Base-by-base conservation (phyloP, 2,797 vertebrate species). In the Halcyon badia region DNA sequence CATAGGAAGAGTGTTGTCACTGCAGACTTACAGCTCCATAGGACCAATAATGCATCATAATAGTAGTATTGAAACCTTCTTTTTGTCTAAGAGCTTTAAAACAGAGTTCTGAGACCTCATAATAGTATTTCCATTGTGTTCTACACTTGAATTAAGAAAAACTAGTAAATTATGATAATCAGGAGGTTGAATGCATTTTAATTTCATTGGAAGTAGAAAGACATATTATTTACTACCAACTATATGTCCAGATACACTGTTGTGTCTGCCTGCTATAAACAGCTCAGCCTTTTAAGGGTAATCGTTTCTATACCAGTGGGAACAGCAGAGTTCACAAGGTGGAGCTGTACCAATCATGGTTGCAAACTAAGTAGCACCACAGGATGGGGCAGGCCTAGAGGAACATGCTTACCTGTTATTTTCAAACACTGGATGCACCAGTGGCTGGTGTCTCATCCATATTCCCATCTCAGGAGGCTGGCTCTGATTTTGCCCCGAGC, bases 11-110 rank as follows among this genome's bases (percentile, higher is more conserved):
- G 10, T 24, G 39, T 73, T 25, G 49, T 72, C 18, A 5, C 22
- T 35, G 44, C 15, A 12, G 56, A 37, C 31, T 73, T 89, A 28
- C 5, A 56, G 28, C n/a, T 79, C 21, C 79, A 73, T 62, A 79
- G 60, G 87, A 28, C 46, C 12, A 84, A 5, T 82, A 86, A 58
- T 77, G 35, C 11, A 85, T 84, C 14, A 2, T 57, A 56, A 39
- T 78, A 75, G 11, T 61, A 66, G 37, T 61, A 46, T 10, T 37
- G 58, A 88, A 91, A 90, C 14, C 62, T 86, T 77, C 56, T 68
- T 92, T 97, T 93, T 65, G 58, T 28, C 46, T 33, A 42, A 69
- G 62, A 78, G 39, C 42, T 69, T 92, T 76, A 58, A 84, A 90
- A 54, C n/a, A 52, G 35, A 35, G 21, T 66, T 88, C 72, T 62